Percentiles rank a stretch among this genome's conserved stretches.
Evolutionary conservation across 2,888 invertebrate genomes (phyloP).

Genomic region (Ornithoptera alexandrae): DNA sequence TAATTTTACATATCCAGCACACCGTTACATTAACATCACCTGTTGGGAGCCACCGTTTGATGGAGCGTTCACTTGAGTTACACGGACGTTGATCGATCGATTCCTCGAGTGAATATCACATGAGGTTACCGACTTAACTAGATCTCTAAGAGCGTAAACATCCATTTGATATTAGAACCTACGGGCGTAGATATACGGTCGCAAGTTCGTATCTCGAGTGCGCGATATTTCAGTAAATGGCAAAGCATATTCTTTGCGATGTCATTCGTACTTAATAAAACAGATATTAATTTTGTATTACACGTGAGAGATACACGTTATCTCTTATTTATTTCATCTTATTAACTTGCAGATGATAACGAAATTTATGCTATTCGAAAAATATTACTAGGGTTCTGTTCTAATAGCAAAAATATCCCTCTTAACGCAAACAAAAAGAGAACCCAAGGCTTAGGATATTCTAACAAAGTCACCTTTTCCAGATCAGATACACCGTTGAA

Average conservation of each 20-base stretch:
- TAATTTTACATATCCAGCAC: slow-evolving; percentile 21
- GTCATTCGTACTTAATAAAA: slow-evolving; percentile 20
- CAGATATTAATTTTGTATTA: slow-evolving; percentile 10
- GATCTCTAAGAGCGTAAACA: neutral
- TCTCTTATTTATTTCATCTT: too few species aligned
- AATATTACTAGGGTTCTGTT: too few species aligned
- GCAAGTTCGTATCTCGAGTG: neutral
- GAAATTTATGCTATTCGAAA: too few species aligned
- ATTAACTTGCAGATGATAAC: too few species aligned
- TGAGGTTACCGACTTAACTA: slow-evolving; percentile 6
- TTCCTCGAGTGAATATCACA: slow-evolving; percentile 24
- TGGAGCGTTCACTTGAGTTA: slow-evolving; percentile 33
- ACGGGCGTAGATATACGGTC: neutral
- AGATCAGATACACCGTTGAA: too few species aligned
- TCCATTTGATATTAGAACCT: neutral
- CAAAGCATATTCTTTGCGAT: slow-evolving; percentile 12
- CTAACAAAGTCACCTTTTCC: too few species aligned
- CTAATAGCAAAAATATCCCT: too few species aligned
- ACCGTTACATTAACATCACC: slow-evolving; percentile 32
- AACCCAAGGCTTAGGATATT: too few species aligned
- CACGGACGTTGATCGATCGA: slow-evolving; percentile 37
- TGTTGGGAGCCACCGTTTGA: slow-evolving; percentile 34
- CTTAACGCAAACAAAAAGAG: too few species aligned
- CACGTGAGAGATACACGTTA: neutral
- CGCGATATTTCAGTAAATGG: neutral